Conservation (phyloP, 2,888 invertebrate genomes). For the Fragum fragum region DNA sequence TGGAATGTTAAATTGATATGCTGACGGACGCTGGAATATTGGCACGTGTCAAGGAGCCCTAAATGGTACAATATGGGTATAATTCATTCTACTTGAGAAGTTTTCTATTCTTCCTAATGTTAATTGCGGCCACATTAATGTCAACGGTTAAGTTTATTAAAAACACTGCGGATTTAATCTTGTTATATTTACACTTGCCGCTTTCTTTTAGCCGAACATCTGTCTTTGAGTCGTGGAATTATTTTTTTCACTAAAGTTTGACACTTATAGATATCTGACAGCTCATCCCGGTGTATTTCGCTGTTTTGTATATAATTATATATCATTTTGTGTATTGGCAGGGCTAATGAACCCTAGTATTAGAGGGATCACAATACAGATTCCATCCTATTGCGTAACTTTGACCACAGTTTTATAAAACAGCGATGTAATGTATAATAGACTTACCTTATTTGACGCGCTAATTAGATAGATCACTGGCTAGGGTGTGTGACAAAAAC, state of each 20-base stretch:
- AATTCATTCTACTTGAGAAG: constrained; percentile 60
- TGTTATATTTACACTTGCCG: constrained; percentile 18
- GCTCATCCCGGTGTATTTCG: constrained; percentile 20
- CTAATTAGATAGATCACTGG: constrained; percentile 17
- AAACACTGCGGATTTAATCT: constrained; percentile 36
- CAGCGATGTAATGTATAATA: constrained; percentile 5
- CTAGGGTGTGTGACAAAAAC: not conserved
- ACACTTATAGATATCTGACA: constrained; percentile 30
- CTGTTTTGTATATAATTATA: constrained; percentile 21
- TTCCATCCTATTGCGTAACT: not conserved
- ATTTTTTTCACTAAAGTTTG: constrained; percentile 1
- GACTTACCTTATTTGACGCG: not conserved
- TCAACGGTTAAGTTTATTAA: constrained; percentile 52
- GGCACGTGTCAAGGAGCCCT: constrained; percentile 67
- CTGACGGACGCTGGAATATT: constrained; percentile 60
- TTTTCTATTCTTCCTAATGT: constrained; percentile 58
- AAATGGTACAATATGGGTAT: constrained; percentile 70
- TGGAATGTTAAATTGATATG: constrained; percentile 45
- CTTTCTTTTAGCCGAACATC: constrained; percentile 2
- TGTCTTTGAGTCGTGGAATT: constrained; percentile 21
- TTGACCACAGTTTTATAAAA: constrained; percentile 4
- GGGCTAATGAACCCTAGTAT: not conserved
- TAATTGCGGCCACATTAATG: constrained; percentile 63
- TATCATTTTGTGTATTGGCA: constrained; percentile 30
- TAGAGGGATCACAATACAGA: constrained; percentile 3